These are phyloP conservation scores for Cossypha caffra DNA, from an alignment of 2,797 vertebrate species.

Conservation along the genomic window DNA sequence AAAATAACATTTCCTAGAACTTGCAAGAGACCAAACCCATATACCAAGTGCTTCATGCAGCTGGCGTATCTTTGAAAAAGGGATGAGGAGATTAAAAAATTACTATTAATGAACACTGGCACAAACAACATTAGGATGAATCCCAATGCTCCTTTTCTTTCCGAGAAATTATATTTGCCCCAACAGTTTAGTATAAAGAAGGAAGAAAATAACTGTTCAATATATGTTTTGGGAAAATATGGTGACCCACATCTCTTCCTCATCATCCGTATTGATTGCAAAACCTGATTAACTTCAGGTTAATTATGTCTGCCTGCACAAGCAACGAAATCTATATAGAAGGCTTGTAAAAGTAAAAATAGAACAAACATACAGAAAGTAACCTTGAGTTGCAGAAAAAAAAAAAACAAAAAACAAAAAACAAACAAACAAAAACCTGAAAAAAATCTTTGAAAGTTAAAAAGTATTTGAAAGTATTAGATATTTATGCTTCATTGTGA, in stretches of 20 bases:
- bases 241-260: background rate
- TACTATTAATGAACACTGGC: background rate
- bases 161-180: background rate
- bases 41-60: background rate
- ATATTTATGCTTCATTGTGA: background rate
- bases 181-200: background rate
- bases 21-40: background rate
- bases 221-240: background rate
- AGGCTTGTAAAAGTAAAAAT: background rate
- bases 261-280: background rate
- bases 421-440: background rate
- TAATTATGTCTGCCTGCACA: background rate
- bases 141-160: background rate
- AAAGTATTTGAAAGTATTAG: background rate
- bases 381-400: background rate
- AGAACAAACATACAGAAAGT: background rate
- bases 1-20: background rate
- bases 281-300: background rate
- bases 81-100: background rate
- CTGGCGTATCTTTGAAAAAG: background rate
- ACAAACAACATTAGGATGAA: background rate
- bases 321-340: background rate
- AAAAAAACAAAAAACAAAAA: background rate
- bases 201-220: background rate
- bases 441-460: background rate